These are phyloP conservation scores for Felis chaus DNA, from an alignment of 2,113 vertebrate species.

Conservation along the genomic window DNA sequence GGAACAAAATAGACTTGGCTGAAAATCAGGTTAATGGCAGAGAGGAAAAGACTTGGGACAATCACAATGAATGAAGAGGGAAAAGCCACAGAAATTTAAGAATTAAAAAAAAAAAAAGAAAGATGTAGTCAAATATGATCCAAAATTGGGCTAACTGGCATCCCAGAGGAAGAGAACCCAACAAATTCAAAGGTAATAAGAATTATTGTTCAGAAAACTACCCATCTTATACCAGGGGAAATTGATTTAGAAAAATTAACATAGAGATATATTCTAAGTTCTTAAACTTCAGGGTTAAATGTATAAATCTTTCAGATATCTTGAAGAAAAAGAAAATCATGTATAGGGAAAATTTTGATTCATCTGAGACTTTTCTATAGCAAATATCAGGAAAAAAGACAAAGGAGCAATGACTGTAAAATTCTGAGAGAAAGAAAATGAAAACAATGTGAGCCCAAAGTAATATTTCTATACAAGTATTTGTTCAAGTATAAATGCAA, in stretches of 20 bases:
- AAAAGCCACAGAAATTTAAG: not conserved
- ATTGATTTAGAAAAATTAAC: not conserved
- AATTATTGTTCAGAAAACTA: not conserved
- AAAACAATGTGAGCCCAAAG: not conserved
- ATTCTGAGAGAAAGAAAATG: not conserved
- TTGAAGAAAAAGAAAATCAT: not conserved
- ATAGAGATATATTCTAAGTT: not conserved
- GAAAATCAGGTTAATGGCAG: not conserved
- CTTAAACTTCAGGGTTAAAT: not conserved
- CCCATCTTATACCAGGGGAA: not conserved
- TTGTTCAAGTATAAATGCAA: slow-evolving; percentile 11
- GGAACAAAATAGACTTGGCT: not conserved
- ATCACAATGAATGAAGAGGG: not conserved
- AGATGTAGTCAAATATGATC: not conserved
- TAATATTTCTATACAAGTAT: not conserved
- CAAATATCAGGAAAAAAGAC: not conserved
- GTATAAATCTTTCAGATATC: not conserved
- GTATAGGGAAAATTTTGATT: not conserved
- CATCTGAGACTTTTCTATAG: not conserved
- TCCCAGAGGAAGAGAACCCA: not conserved
- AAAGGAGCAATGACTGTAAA: not conserved
- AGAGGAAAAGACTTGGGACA: not conserved
- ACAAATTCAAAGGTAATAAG: not conserved
- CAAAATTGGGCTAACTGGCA: not conserved
- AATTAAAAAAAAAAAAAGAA: slow-evolving; percentile 16